Evolutionary conservation across 2,888 invertebrate genomes (phyloP), one percentile per base, ranked within the genome.

Genomic region (Allacma fusca): DNA sequence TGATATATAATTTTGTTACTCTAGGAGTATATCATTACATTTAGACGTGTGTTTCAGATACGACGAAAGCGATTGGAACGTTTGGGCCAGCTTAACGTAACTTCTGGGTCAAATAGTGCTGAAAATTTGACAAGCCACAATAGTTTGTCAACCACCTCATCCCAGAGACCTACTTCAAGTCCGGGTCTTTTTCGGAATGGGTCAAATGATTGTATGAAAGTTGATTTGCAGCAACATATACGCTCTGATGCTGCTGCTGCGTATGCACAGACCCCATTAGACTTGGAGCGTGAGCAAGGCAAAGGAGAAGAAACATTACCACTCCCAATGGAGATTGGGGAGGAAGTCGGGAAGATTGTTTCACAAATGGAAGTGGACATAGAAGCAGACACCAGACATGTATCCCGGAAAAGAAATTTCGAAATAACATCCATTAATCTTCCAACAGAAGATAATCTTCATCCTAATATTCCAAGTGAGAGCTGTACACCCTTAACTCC

Each of bases 61-160:
- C 90, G 94, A 84, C 90, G 91, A 86, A 89, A 93, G 85, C 90
- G 94, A 81, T 88, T 94, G 85, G 93, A 92, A 77, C 91, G 93
- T 79, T 88, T 94, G 81, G 91, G 77, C 7, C 77, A 72, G 21
- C 26, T 43, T 19, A 71, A 71, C 24, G 28, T 70, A 21, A 29
- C 64, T 0, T n/a, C 64, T 0, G 50, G 74, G 1, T 50, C 65
- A 44, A 64, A 43, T 64, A 73, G 44, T 34, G 40, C 68, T 23
- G 59, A 73, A 1, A 75, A 19, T 57, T 21, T 69, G 24, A 68
- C 75, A 21, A 68, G 68, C 50, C 68, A 68, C 1, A 23, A 23
- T 57, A 69, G 26, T 16, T 40, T 28, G 16, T 28, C 34, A 40
- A 12, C 24, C 12, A n/a, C 9, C 5, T 28, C 65, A 28, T 19